Evolutionary conservation across 2,797 vertebrate genomes (phyloP).

Genomic region (Leptodactylus fallax): DNA sequence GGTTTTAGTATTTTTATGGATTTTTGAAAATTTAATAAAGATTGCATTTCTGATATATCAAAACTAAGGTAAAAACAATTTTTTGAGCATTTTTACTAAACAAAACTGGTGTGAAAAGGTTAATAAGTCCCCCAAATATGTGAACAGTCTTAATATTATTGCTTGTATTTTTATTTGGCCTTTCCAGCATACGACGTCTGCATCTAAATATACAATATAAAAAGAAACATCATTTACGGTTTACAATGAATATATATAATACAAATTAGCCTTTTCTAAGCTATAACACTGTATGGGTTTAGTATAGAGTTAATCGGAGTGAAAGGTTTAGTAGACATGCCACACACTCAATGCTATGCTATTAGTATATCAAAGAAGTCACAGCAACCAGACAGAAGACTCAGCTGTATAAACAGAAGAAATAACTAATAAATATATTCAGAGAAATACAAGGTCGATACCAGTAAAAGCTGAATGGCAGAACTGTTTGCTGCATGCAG

Average conservation of each 20-base stretch:
- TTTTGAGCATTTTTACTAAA: too few relatives aligned
- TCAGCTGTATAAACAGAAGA: constrained; percentile 10
- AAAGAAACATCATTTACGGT: not conserved
- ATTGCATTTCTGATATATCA: too few relatives aligned
- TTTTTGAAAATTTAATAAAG: too few relatives aligned
- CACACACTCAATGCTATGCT: not conserved
- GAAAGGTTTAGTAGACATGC: constrained; percentile 24
- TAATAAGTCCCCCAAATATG: too few relatives aligned
- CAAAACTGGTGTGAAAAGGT: too few relatives aligned
- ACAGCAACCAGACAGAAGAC: constrained; percentile 10
- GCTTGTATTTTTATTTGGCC: not conserved
- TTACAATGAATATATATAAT: not conserved
- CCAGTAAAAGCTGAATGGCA: not conserved
- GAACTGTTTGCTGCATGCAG: constrained; percentile 27
- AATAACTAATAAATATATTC: not conserved
- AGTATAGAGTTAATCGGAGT: constrained; percentile 4
- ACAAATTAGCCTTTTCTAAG: not conserved
- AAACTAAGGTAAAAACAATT: too few relatives aligned
- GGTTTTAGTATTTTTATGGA: too few relatives aligned
- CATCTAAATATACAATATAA: not conserved
- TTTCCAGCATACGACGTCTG: not conserved
- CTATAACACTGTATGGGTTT: not conserved
- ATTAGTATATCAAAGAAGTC: constrained; percentile 40
- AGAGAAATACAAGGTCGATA: not conserved
- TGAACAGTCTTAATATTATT: too few relatives aligned